Conservation (phyloP, 2,797 vertebrate genomes). For the Schizothorax lantsangensis region DNA sequence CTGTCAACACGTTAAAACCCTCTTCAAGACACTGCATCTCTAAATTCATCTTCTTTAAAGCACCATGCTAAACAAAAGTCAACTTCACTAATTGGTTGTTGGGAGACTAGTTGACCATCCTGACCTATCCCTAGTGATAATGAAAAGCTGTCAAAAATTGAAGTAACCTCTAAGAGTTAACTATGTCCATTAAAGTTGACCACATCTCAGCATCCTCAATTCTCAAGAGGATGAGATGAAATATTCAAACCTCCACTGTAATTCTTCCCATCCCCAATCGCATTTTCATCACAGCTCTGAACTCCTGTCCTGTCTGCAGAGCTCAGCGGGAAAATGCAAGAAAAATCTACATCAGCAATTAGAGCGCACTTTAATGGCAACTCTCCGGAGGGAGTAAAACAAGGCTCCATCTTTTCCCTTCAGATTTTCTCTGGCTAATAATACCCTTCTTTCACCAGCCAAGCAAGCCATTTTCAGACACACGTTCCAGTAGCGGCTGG, state of each 20-base stretch:
- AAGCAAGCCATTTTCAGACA: conserved; percentile 44
- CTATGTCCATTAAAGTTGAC: not conserved
- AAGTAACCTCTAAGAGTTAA: not conserved
- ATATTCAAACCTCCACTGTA: conserved; percentile 21
- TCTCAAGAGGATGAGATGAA: not conserved
- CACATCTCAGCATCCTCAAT: not conserved
- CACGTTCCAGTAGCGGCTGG: not conserved
- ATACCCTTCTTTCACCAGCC: conserved; percentile 40
- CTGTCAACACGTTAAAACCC: not conserved
- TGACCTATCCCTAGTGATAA: not conserved
- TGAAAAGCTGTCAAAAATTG: not conserved
- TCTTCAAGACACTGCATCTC: not conserved
- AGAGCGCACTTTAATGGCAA: conserved; percentile 64
- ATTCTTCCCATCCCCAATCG: not conserved
- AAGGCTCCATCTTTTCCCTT: conserved; percentile 23
- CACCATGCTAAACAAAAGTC: not conserved
- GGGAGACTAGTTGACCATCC: not conserved
- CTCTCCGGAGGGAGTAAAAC: conserved; percentile 46
- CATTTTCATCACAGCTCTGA: conserved; percentile 18
- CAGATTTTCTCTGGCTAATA: conserved; percentile 34
- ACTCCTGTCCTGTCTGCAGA: conserved; percentile 59
- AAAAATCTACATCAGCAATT: conserved; percentile 74
- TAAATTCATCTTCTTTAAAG: too few species aligned
- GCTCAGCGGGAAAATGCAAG: conserved; percentile 62
- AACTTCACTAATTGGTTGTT: not conserved